Evolutionary conservation across 2,797 vertebrate genomes (phyloP), one percentile per base, ranked within the genome.

Genomic region (Limosa lapponica): DNA sequence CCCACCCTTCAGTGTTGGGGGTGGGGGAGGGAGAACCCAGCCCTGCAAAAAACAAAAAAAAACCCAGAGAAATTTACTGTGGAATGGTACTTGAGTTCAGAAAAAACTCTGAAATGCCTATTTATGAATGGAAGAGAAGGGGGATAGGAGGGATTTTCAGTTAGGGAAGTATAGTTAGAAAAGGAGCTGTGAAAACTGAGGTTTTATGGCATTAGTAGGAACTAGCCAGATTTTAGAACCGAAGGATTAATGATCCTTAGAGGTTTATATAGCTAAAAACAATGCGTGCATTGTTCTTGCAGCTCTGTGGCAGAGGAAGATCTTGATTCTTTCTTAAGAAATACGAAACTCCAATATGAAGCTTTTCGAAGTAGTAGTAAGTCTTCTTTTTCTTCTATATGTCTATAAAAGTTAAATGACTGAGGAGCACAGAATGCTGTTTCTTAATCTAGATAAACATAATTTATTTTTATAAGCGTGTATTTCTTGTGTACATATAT

Each of bases 321-420:
- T 92, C 98, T 99, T 23, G 99, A 99, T 79, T 97, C 97, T 81
- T 99, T 98, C 97, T 97, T 99, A 91, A 99, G 98, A 97, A 99
- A 97, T 91, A 98, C 98, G 23, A 99, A 99, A 96, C 98, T 98
- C 93, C 99, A 99, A 82, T 99, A 99, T 3, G 99, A 99, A 93
- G 98, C 98, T 82, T 99, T 99, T 96, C 98, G 99, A 89, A 99
- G 98, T 85, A 99, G 98, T 91, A 98, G 99, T 99, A 98, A 99
- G 99, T 99, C 44, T 81, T 81, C 62, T 44, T 81, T 73, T 70
- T 30, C 49, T 54, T 44, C 37, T 2, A 11, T 41, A 18, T 11
- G 5, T n/a, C 77, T 91, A 51, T 11, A 78, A 48, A 32, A 30
- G 28, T 20, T 28, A 28, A 46, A 32, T 44, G 20, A 41, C 13